phyloP scores from a whole-genome alignment of 2,797 vertebrate genomes.

The Pipistrellus pygmaeus region DNA sequence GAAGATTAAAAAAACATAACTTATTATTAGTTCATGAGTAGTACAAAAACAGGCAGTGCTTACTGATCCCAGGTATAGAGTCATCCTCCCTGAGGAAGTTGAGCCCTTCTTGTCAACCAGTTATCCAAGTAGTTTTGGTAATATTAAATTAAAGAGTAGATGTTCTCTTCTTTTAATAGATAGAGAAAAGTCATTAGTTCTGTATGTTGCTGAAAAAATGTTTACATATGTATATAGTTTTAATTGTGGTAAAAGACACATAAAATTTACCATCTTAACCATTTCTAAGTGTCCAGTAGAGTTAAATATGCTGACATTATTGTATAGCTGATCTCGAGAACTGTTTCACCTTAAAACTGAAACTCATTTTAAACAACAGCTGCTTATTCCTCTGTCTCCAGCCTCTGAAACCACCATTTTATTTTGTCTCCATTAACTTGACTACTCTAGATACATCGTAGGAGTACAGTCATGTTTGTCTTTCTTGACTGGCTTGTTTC shows the following conservation, averaged over 20 bases:
- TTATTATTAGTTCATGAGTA: not conserved
- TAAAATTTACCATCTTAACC: no score
- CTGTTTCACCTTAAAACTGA: not conserved
- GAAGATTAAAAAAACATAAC: not conserved
- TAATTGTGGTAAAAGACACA: not conserved
- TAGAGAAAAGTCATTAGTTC: not conserved
- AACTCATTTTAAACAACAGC: not conserved
- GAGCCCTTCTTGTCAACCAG: not conserved
- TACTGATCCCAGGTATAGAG: not conserved
- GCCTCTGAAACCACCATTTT: not conserved
- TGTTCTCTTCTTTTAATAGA: not conserved
- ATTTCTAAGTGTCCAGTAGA: not conserved
- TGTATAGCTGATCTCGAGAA: not conserved
- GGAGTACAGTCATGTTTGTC: not conserved
- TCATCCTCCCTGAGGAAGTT: not conserved
- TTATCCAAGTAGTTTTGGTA: not conserved
- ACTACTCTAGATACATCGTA: not conserved
- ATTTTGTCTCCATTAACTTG: not conserved
- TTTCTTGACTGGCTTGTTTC: not conserved
- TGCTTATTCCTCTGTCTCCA: not conserved
- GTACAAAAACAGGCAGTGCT: not conserved
- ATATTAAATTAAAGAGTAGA: not conserved
- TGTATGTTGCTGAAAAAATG: not conserved
- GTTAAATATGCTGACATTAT: not conserved
- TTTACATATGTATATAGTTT: not conserved